Base-by-base conservation (phyloP, 2,797 vertebrate genomes). In the Manis javanica region DNA sequence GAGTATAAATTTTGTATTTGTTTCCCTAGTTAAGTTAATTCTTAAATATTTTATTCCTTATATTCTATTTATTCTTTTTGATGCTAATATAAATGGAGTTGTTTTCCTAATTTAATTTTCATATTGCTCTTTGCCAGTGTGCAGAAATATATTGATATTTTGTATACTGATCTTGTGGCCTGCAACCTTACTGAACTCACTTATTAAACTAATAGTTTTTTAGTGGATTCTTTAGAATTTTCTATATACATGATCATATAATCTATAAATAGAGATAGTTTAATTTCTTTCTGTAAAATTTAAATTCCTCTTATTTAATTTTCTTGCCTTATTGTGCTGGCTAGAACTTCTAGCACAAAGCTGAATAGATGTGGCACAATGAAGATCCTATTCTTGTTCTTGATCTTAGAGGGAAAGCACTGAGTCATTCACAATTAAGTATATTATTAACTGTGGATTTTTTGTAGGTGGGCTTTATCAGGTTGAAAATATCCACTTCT, bases 61-160 rank as follows among this genome's bases (percentile, higher is more conserved):
- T 55, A 12, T 69, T 55, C 10, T 29, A 16, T 61, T 68, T 66
- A 21, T 71, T 61, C 69, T 72, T 87, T 61, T 78, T 34, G 26
- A 63, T 46, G 24, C 18, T 71, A 83, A 57, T 68, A 39, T 78
- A 68, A 53, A 87, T 75, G n/a, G 24, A 55, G 57, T 55, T 51
- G 31, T 69, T 69, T 85, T 90, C 71, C 59, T 64, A 46, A 78
- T 66, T 79, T 94, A 31, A 57, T 91, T 72, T 91, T 72, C 57
- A 86, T 7, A 72, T 72, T 81, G 15, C 71, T 85, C 42, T 37
- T 69, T 79, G 46, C 23, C 55, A 53, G 4, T 64, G 12, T 68
- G 13, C 29, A 69, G 29, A 86, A 79, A 90, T 64, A 63, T 1
- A 63, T 7, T 66, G 46, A 74, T 74, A 11, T 91, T 86, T 81